These are phyloP conservation scores for Podarcis muralis DNA, from an alignment of 2,113 vertebrate genomes.

Conservation along the genomic window DNA sequence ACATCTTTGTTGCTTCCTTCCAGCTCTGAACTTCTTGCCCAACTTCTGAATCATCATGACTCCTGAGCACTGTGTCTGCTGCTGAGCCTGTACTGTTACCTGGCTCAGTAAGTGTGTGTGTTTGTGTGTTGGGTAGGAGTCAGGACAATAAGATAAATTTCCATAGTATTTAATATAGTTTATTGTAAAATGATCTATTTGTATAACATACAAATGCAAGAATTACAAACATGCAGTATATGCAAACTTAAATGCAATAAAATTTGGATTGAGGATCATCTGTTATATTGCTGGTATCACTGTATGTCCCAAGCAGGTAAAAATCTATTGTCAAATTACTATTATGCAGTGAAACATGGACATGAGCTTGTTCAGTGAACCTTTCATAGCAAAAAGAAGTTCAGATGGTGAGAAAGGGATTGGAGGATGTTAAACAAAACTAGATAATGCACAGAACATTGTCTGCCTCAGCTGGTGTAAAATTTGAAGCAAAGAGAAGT, in stretches of 20 bases:
- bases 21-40: no score
- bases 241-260: neutral
- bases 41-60: no score
- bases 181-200: neutral
- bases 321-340: neutral
- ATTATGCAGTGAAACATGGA: neutral
- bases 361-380: neutral
- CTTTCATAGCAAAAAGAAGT: neutral
- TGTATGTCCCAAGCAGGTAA: neutral
- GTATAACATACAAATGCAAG: no score
- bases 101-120: no score
- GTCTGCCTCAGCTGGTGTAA: neutral
- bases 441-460: neutral
- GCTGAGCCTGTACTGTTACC: no score
- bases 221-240: neutral
- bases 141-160: neutral
- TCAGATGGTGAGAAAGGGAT: neutral
- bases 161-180: neutral
- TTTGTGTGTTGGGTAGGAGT: no score
- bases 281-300: neutral
- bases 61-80: no score
- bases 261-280: neutral
- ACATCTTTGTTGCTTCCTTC: no score
- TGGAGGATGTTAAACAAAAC: neutral
- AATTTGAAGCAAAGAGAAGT: neutral